These are phyloP conservation scores for Drosophila athabasca DNA, from an alignment of 1,140 invertebrate genomes.

Conservation along the genomic window DNA sequence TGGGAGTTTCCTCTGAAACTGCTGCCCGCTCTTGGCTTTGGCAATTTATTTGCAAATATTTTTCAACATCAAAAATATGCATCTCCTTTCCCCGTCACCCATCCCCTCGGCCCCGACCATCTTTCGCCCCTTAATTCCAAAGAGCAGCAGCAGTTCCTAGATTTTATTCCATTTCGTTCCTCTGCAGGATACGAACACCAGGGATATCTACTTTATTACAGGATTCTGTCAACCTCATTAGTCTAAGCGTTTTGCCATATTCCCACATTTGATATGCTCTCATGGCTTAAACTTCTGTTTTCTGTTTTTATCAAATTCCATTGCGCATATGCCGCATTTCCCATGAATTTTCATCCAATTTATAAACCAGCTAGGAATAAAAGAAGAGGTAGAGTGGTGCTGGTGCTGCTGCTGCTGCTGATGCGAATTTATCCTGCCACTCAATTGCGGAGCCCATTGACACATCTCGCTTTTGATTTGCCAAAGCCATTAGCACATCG, in stretches of 20 bases:
- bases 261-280: background rate
- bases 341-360: constrained; percentile 39
- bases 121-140: background rate
- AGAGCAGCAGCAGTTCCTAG: constrained; percentile 50
- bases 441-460: constrained; percentile 59
- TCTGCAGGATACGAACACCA: too few species aligned
- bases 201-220: too few species aligned
- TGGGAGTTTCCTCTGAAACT: constrained; percentile 3
- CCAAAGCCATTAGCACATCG: constrained; percentile 55
- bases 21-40: constrained; percentile 42
- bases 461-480: constrained; percentile 61
- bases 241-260: too few species aligned
- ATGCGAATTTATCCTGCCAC: constrained; percentile 36
- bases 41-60: constrained; percentile 77
- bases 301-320: too few species aligned
- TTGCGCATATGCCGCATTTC: too few species aligned
- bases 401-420: background rate
- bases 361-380: constrained; percentile 3
- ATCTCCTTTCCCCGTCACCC: constrained; percentile 18
- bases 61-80: constrained; percentile 75
- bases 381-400: background rate
- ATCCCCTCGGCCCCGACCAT: background rate
- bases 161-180: constrained; percentile 38
- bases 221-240: too few species aligned
- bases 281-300: background rate